phyloP scores from a whole-genome alignment of 2,113 vertebrate species.

The Zosterops hypoxanthus region DNA sequence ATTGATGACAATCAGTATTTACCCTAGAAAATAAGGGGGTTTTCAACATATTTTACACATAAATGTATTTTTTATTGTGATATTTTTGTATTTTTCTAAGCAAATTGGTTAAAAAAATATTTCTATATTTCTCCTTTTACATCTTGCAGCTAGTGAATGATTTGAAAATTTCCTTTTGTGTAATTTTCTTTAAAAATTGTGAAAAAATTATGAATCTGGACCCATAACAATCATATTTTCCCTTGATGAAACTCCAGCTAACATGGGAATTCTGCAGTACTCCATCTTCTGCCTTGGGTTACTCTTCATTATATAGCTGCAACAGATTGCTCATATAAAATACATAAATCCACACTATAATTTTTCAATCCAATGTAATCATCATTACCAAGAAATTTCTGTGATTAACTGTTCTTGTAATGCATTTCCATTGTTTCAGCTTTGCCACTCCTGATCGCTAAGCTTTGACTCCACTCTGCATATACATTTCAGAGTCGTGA shows the following conservation, averaged over 20 bases:
- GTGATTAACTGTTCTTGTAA: not conserved
- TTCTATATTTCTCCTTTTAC: not conserved
- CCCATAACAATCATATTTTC: not conserved
- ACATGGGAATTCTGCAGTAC: not conserved
- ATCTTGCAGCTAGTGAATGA: not conserved
- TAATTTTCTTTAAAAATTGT: not conserved
- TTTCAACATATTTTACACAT: not conserved
- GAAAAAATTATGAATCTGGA: not conserved
- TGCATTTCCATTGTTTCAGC: not conserved
- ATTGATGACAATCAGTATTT: not conserved
- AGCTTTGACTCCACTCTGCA: not conserved
- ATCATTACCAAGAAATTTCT: not conserved
- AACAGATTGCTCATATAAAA: not conserved
- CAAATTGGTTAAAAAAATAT: not conserved
- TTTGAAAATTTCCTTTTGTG: not conserved
- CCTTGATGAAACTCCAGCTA: not conserved
- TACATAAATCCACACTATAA: not conserved
- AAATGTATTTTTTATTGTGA: not conserved
- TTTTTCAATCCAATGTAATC: not conserved
- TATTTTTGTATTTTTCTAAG: not conserved
- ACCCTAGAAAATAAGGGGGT: fast-evolving
- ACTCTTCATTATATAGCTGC: not conserved
- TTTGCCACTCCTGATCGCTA: not conserved
- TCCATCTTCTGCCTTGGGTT: not conserved
- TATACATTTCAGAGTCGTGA: not conserved